Evolutionary conservation across 2,113 vertebrate species (phyloP).

Genomic region (Nestor notabilis): DNA sequence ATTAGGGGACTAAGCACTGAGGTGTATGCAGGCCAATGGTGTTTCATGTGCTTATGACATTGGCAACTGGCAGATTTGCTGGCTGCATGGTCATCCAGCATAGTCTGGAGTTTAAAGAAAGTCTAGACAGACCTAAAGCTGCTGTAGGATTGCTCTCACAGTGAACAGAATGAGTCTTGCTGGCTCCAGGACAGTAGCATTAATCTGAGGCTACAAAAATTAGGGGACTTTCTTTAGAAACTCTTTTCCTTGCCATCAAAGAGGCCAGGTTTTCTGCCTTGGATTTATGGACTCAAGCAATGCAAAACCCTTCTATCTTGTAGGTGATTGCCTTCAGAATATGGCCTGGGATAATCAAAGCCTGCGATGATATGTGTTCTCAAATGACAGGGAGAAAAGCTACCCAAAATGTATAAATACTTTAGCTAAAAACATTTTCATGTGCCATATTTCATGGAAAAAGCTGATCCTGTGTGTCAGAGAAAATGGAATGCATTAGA

Average conservation of each 20-base stretch:
- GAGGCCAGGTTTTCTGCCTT: not conserved
- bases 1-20: rapidly evolving
- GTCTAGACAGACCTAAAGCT: not conserved
- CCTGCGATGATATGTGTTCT: not conserved
- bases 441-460: not conserved
- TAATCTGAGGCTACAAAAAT: not conserved
- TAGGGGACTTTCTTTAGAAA: not conserved
- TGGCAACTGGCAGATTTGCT: not conserved
- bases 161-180: not conserved
- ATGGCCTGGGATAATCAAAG: not conserved
- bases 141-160: not conserved
- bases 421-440: not conserved
- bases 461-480: not conserved
- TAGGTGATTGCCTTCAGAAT: not conserved
- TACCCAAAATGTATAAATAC: not conserved
- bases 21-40: rapidly evolving
- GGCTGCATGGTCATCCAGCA: not conserved
- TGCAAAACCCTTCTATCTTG: not conserved
- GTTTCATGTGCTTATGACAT: not conserved
- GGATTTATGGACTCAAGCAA: not conserved
- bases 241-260: not conserved
- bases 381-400: not conserved
- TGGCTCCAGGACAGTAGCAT: not conserved
- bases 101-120: not conserved
- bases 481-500: not conserved